Evolutionary conservation across 2,797 vertebrate species (phyloP).

Genomic region (Gambelia wislizenii): DNA sequence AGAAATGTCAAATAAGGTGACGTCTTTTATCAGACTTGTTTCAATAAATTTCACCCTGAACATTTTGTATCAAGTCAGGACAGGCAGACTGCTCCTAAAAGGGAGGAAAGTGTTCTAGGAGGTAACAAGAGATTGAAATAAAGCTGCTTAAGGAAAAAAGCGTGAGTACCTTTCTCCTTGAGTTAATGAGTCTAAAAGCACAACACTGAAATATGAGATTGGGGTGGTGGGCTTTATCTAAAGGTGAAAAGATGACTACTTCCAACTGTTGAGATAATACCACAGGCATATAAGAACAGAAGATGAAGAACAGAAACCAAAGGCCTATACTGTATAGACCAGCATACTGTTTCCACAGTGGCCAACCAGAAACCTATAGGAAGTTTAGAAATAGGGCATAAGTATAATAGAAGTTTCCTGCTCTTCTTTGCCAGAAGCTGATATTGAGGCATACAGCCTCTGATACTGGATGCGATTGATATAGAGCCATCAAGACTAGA

Average conservation of each 20-base stretch:
- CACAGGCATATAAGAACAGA: not conserved
- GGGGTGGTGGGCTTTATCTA: not conserved
- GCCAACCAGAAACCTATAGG: not conserved
- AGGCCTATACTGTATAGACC: not conserved
- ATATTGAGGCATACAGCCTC: too few relatives aligned
- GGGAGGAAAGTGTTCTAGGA: not conserved
- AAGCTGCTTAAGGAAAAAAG: not conserved
- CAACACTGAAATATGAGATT: not conserved
- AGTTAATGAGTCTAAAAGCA: not conserved
- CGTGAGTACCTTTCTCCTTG: not conserved
- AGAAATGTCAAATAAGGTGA: not conserved
- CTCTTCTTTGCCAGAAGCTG: too few relatives aligned
- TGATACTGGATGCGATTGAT: too few relatives aligned
- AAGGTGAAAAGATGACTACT: not conserved
- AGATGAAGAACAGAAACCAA: not conserved
- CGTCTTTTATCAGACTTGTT: not conserved
- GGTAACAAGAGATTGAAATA: not conserved
- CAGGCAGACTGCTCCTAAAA: not conserved
- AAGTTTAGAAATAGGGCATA: not conserved
- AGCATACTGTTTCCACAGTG: not conserved
- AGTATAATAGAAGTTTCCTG: too few relatives aligned
- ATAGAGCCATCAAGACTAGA: not conserved
- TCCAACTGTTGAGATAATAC: not conserved
- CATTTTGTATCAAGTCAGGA: not conserved
- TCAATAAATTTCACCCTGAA: not conserved